Evolutionary conservation across 2,113 vertebrate species (phyloP).

Genomic region (Emberiza fucata): DNA sequence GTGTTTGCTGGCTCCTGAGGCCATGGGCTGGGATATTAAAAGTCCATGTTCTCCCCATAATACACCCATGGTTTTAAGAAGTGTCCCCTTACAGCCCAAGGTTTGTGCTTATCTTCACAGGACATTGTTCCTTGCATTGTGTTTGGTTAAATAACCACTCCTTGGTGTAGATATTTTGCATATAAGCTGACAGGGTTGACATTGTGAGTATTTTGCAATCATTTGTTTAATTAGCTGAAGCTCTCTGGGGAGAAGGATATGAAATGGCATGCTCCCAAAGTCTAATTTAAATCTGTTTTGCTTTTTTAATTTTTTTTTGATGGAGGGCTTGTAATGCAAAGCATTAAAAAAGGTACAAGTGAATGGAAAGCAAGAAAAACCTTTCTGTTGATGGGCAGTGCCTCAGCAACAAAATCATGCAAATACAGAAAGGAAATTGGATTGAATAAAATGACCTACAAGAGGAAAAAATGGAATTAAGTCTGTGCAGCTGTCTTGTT

Average conservation of each 20-base stretch:
- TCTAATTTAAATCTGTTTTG: slow-evolving; percentile 60
- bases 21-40: neutral
- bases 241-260: slow-evolving; percentile 65
- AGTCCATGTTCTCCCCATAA: neutral
- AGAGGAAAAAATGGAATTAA: slow-evolving; percentile 13
- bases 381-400: neutral
- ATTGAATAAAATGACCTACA: slow-evolving; percentile 27
- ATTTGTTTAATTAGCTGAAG: slow-evolving; percentile 76
- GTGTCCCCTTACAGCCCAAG: neutral
- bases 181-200: slow-evolving; percentile 47
- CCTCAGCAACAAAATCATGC: neutral
- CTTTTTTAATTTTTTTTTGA: neutral
- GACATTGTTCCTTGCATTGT: neutral
- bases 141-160: neutral
- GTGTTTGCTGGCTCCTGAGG: neutral
- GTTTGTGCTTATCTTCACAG: neutral
- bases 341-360: slow-evolving; percentile 1
- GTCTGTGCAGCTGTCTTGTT: neutral
- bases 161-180: neutral
- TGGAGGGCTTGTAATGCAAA: slow-evolving; percentile 21
- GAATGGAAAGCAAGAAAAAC: neutral
- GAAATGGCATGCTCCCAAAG: slow-evolving; percentile 63
- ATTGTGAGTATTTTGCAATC: slow-evolving; percentile 65
- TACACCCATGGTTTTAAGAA: neutral
- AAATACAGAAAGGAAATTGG: slow-evolving; percentile 42